Base-by-base conservation (phyloP, 2,888 invertebrate species). In the Trissolcus japonicus region DNA sequence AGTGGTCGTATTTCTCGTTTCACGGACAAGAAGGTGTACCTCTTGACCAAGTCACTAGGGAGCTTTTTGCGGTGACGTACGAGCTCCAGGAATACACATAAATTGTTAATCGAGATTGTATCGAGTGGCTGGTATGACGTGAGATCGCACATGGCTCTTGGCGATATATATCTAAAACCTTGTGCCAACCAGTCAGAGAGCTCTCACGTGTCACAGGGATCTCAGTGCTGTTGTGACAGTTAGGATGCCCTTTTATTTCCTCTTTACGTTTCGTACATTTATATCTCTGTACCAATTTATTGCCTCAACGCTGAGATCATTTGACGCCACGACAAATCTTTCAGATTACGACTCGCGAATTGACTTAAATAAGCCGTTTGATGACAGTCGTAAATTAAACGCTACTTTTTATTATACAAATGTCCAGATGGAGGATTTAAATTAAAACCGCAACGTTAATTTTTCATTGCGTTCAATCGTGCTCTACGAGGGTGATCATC, bases 81-180 rank as follows among this genome's bases (percentile, higher is more conserved):
- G 63, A 77, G 72, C 67, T 63, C 57, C 53, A 41, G 41, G 68
- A 59, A 51, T 40, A 77, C 63, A 73, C 72, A 73, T 77, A 77
- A 73, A 77, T 77, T 73, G 68, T 65, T 68, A 67, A 68, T 77
- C 65, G 57, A 77, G 68, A 77, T 77, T 53, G 50, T 73, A 77
- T 73, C 67, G 72, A 72, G 40, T 53, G 62, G 43, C 50, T 59
- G 55, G 63, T 77, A 77, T 77, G 77, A 77, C 77, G 62, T 51
- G 59, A 59, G 63, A 72, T 73, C 63, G 72, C 77, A 63, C 63
- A 25, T 57, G 59, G 68, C 65, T 67, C 9, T 11, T 2, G 35
- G 63, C 67, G 76, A 63, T 72, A 63, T 72, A 63, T 55, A 76
- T 76, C 72, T 72, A 46, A 14, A 46, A n/a, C 51, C 1, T 17